phyloP scores from a whole-genome alignment of 2,888 invertebrate species.

The Caenorhabditis afra region DNA sequence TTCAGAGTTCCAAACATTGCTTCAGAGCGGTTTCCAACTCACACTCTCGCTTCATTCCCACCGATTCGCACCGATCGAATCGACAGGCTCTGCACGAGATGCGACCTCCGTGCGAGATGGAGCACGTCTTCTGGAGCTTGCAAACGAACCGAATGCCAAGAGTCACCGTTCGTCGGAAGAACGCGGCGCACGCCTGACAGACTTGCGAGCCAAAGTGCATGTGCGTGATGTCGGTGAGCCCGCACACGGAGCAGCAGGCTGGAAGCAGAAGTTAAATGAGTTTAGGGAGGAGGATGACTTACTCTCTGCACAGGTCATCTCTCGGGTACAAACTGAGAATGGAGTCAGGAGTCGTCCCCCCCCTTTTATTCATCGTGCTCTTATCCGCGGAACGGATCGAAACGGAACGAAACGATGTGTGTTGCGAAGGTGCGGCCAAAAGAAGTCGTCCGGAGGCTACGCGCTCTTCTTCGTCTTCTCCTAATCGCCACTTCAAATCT shows the following conservation, averaged over 20 bases:
- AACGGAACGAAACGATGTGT: too few species aligned
- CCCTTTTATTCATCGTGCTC: too few species aligned
- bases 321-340: too few species aligned
- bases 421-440: too few species aligned
- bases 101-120: neutral
- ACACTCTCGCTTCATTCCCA: conserved; percentile 7
- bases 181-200: conserved; percentile 64
- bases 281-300: too few species aligned
- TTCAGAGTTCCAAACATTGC: neutral
- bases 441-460: too few species aligned
- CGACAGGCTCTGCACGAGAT: conserved; percentile 10
- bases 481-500: too few species aligned
- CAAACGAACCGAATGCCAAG: conserved; percentile 63
- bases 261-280: too few species aligned
- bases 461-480: too few species aligned
- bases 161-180: conserved; percentile 67
- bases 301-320: too few species aligned
- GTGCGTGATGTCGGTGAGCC: conserved; percentile 1
- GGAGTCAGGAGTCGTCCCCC: too few species aligned
- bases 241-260: conserved; percentile 29
- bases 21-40: neutral
- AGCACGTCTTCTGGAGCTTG: conserved; percentile 3
- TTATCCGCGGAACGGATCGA: too few species aligned
- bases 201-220: conserved; percentile 24
- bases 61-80: neutral